These are phyloP conservation scores for Mormyrops boulengeri DNA, from an alignment of 2,797 vertebrate genomes.

Conservation along the genomic window DNA sequence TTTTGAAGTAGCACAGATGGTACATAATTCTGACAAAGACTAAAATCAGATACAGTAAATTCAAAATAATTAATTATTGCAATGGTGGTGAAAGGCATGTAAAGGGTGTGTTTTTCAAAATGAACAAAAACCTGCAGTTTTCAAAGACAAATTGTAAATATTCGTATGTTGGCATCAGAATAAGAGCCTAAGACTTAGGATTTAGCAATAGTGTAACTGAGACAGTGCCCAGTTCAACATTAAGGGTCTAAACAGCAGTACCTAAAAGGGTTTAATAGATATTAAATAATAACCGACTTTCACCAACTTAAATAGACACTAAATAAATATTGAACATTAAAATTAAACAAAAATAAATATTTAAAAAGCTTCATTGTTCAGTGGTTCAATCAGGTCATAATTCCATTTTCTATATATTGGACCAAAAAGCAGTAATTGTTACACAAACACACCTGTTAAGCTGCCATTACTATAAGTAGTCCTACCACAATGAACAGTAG, in stretches of 20 bases:
- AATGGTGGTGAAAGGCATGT: neutral
- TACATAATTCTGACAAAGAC: neutral
- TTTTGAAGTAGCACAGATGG: neutral
- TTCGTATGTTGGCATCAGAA: neutral
- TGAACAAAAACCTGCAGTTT: neutral
- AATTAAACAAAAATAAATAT: slow-evolving; percentile 1
- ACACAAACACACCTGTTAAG: neutral
- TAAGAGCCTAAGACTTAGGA: neutral
- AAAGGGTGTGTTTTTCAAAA: neutral
- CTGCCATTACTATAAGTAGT: neutral
- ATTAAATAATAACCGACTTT: neutral
- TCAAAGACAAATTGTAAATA: neutral
- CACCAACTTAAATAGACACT: neutral
- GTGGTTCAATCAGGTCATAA: neutral
- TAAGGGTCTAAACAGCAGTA: neutral
- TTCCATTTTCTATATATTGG: neutral
- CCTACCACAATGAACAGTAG: neutral
- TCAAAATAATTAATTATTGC: neutral
- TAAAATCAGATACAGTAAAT: neutral
- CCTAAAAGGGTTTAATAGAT: neutral
- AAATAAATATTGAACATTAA: neutral
- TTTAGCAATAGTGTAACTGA: neutral
- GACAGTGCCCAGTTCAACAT: neutral
- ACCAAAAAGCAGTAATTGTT: slow-evolving; percentile 3
- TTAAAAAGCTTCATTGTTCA: neutral